Base-by-base conservation (phyloP, 2,113 vertebrate genomes). In the Ailuropoda melanoleuca region DNA sequence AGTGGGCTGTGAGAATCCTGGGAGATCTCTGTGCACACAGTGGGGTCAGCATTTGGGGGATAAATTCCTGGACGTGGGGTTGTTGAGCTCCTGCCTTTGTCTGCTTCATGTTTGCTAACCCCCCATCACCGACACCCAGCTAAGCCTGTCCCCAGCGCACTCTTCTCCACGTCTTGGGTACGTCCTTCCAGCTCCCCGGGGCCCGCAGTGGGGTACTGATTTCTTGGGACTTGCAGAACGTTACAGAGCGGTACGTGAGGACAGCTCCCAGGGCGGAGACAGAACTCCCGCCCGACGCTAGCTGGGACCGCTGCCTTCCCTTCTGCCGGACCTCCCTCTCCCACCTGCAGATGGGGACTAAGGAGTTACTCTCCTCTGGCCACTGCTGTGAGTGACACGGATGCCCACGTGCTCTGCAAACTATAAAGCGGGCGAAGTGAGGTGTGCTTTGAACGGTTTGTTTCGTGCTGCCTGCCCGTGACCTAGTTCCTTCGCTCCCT, bases 81-180 rank as follows among this genome's bases (percentile, higher is more conserved):
- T 31, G 48, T 8, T 37, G 21, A 62, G 77, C 26, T 39, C 31
- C 43, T 43, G 31, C 8, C 21, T 8, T 12, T 37, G 55, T 31
- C 31, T 64, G 62, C 62, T 26, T 6, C 3, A 4, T 39, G 13
- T 29, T 8, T 56, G 19, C 15, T 46, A 43, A 43, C 5, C 24
- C 26, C 26, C 19, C 4, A 2, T n/a, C 62, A 34, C 15, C 15
- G 8, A 23, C 1, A 8, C 29, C 15, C 12, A 8, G 11, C 15
- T 39, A 50, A 60, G 56, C 80, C 23, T 39, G n/a, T 37, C 15
- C 68, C 86, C 17, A n/a, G n/a, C n/a, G n/a, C n/a, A 39, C 39
- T 39, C 39, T 8, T 4, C 13, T 39, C 62, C 64, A 4, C 23
- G 21, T 9, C 66, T 53, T 5, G 34, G 48, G 15, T 1, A 4